Evolutionary conservation across 35 echinoderm and acorn worm genomes (phyloP).

Genomic region (Amphiura filiformis): DNA sequence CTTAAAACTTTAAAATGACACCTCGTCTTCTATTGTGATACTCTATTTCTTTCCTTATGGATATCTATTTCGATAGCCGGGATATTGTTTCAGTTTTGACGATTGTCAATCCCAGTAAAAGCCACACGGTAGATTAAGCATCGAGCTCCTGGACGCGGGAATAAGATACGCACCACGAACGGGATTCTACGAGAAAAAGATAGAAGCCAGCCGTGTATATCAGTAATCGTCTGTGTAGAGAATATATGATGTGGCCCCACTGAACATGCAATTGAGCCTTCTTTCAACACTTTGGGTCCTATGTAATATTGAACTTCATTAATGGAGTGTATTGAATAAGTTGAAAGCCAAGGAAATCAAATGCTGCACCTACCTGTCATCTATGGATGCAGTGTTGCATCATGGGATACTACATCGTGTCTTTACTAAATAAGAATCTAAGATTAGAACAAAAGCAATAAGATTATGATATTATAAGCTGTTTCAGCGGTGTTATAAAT

Average conservation of each 20-base stretch:
- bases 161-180: not conserved
- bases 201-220: not conserved
- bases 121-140: constrained; percentile 10
- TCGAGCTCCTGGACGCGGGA: not conserved
- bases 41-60: not conserved
- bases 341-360: not conserved
- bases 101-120: constrained; percentile 11
- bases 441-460: no score
- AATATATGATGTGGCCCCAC: not conserved
- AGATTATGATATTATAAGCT: no score
- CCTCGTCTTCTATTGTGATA: constrained; percentile 5
- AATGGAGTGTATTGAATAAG: not conserved
- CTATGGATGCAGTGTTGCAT: no score
- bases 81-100: constrained; percentile 15
- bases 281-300: not conserved
- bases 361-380: not conserved
- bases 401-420: no score
- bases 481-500: no score
- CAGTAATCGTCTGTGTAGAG: not conserved
- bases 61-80: not conserved
- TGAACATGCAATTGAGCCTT: constrained; percentile 11
- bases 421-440: no score
- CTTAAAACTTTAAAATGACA: constrained; percentile 12
- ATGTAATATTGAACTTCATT: constrained; percentile 12
- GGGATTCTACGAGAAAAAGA: not conserved